Base-by-base conservation (phyloP, 2,888 invertebrate species). In the Saturnia japonica region DNA sequence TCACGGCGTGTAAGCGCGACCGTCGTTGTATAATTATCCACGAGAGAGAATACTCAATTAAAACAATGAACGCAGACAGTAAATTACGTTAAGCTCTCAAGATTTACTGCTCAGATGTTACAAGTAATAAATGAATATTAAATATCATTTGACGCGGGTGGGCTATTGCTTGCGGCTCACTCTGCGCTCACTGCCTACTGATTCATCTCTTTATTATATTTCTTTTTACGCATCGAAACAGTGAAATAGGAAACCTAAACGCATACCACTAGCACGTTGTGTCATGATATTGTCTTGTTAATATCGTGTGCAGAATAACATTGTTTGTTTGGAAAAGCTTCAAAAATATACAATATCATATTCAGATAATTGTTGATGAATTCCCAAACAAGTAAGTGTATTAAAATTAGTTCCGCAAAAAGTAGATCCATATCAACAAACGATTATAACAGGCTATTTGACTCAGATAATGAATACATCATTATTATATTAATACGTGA, bases 1-100 rank as follows among this genome's bases (percentile, higher is more conserved):
- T 64, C 64, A 64, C n/a, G 40, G 64, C 19, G 8, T 64, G 64
- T 8, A 9, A 64, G 64, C 40, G n/a, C 40, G 64, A 64, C 40
- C 40, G 40, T 40, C 40, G 7, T 40, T 19, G 19, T 64, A 64
- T 64, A 64, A 64, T 64, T 64, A 40, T 64, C 64, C 64, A 64
- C 64, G 64, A 40, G 64, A 64, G 64, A 40, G 40, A 64, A 40
- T 64, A 64, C 64, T 64, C 64, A 64, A 64, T 64, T 64, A 64
- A 64, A 64, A 40, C 64, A 64, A 64, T 64, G 64, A 64, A 19
- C 64, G 64, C 40, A 64, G 64, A 40, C 64, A 40, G 64, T 80
- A 80, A 78, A 80, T 80, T 75, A 76, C 64, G 71, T 47, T 45
- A 57, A 72, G 67, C 72, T 57, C 71, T 73, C 73, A 71, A 73